These are phyloP conservation scores for Tangara arthus DNA, from an alignment of 2,797 vertebrate genomes.

Conservation along the genomic window DNA sequence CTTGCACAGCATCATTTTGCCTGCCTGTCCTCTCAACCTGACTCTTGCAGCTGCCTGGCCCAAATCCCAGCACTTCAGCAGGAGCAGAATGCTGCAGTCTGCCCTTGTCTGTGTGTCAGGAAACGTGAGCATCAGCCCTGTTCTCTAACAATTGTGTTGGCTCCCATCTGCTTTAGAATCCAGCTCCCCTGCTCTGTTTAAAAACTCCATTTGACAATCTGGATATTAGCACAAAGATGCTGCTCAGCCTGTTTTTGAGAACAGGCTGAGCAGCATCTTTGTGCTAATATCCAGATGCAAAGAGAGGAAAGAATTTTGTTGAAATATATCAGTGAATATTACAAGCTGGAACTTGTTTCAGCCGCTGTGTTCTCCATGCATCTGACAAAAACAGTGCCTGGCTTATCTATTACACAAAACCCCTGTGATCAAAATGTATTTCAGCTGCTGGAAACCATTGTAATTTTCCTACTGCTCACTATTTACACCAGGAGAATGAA, in stretches of 20 bases:
- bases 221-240: neutral
- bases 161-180: conserved; percentile 1
- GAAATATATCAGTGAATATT: neutral
- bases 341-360: conserved; percentile 6
- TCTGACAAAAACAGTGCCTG: neutral
- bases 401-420: neutral
- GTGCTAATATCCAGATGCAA: too few species aligned
- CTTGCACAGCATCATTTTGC: fast-evolving
- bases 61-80: neutral
- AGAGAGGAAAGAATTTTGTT: neutral
- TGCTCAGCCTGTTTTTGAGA: too few species aligned
- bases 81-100: neutral
- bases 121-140: neutral
- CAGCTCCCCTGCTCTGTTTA: conserved; percentile 5
- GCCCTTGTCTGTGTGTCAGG: neutral
- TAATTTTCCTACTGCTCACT: neutral
- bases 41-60: conserved; percentile 9
- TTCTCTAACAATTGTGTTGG: neutral
- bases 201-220: neutral
- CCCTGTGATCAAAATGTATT: neutral
- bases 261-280: too few species aligned
- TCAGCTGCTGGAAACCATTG: neutral
- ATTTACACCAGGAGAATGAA: neutral
- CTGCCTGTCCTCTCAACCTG: neutral
- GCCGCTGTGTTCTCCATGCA: neutral